A percentile compares a stretch with the other conserved stretches of the same genome.
phyloP scores from a whole-genome alignment of 2,888 invertebrate genomes.

The Stenurella melanura region DNA sequence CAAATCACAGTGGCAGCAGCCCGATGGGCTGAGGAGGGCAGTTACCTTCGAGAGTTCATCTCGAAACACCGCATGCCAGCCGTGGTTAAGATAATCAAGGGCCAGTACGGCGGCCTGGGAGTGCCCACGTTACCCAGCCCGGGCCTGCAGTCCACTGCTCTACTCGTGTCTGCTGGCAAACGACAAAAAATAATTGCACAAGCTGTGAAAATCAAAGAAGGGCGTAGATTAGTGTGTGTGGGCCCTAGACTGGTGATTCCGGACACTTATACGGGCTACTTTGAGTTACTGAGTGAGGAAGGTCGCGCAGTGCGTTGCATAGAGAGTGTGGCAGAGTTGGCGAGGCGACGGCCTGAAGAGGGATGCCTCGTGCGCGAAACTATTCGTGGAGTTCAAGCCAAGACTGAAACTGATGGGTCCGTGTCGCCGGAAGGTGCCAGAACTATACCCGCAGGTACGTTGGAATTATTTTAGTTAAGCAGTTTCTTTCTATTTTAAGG shows the following conservation, averaged over 20 bases:
- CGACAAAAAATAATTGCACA: conserved; percentile 91
- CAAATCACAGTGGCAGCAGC: conserved; percentile 92
- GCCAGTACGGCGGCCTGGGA: conserved; percentile 93
- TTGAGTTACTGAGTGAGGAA: conserved; percentile 95
- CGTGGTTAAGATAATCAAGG: conserved; percentile 93
- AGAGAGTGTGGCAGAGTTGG: conserved; percentile 89
- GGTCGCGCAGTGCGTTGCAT: conserved; percentile 93
- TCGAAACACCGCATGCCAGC: conserved; percentile 84
- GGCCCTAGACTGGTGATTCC: conserved; percentile 92
- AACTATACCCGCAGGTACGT: conserved; percentile 83
- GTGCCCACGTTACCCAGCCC: conserved; percentile 92
- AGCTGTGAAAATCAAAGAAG: conserved; percentile 93
- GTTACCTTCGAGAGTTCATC: conserved; percentile 84
- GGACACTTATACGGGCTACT: conserved; percentile 92
- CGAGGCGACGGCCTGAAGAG: conserved; percentile 83
- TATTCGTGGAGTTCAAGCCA: conserved; percentile 81
- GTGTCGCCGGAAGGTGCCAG: conserved; percentile 82
- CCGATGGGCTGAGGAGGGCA: conserved; percentile 84
- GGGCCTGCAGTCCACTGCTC: conserved; percentile 88
- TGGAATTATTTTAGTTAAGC: not conserved
- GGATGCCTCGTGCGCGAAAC: conserved; percentile 88
- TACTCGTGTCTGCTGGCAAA: conserved; percentile 89
- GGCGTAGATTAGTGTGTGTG: conserved; percentile 86
- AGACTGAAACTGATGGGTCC: conserved; percentile 77
- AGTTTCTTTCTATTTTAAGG: too few species aligned